These are phyloP conservation scores for Marcusenius ussheri DNA, from an alignment of 2,113 vertebrate genomes.

Conservation along the genomic window DNA sequence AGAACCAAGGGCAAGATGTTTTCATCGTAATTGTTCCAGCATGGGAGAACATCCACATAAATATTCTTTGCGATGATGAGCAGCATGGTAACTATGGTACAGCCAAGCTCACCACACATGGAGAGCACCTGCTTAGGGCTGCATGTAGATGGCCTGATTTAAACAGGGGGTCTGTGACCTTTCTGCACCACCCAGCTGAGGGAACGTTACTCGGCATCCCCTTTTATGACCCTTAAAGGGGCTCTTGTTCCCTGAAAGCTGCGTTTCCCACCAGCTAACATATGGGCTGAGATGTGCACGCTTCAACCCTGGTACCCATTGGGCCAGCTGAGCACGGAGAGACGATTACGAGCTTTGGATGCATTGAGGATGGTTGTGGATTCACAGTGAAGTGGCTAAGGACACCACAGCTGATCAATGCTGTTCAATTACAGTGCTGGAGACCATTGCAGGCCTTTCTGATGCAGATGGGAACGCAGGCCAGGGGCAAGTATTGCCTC, in stretches of 20 bases:
- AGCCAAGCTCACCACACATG: neutral
- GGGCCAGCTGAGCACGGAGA: neutral
- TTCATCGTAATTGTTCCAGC: neutral
- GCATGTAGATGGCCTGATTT: neutral
- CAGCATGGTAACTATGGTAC: neutral
- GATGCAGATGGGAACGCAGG: neutral
- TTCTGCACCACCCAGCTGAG: neutral
- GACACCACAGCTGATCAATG: neutral
- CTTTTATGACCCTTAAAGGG: neutral
- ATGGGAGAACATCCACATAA: neutral
- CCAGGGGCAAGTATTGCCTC: neutral
- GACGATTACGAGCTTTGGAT: neutral
- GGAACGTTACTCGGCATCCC: neutral
- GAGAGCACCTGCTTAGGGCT: neutral
- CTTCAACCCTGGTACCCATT: neutral
- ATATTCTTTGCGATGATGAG: neutral
- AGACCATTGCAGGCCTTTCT: neutral
- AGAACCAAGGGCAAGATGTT: neutral
- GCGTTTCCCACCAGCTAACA: neutral
- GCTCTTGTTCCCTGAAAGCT: neutral
- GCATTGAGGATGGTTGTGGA: neutral
- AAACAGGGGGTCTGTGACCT: neutral
- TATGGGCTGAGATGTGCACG: neutral
- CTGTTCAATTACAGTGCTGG: neutral
- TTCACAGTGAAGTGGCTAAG: neutral